These are phyloP conservation scores for Nannobrachium achirus DNA, from an alignment of 2,113 vertebrate species.

Conservation along the genomic window DNA sequence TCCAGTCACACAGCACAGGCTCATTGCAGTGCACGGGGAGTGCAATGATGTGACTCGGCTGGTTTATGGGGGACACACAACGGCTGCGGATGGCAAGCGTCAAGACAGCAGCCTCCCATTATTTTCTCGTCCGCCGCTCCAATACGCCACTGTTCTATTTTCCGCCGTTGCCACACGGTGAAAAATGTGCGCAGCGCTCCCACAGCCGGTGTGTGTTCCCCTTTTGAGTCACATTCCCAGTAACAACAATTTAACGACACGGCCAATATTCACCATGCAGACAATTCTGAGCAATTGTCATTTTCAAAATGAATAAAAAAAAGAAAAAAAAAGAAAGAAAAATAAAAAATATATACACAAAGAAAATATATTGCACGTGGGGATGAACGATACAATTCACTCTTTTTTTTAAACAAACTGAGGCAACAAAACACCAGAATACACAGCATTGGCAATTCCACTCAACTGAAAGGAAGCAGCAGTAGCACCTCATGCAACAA, in stretches of 20 bases:
- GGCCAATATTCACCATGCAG: conserved; percentile 59
- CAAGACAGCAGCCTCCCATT: too few relatives aligned
- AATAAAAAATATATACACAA: conserved; percentile 5
- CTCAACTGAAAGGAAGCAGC: conserved; percentile 40
- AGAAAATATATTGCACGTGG: conserved; percentile 11
- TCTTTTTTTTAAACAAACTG: background rate
- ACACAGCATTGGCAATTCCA: conserved; percentile 31
- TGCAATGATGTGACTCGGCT: background rate
- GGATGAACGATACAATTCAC: background rate
- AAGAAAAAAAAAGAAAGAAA: conserved; percentile 12
- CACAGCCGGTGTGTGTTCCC: too few relatives aligned
- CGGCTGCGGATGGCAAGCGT: too few relatives aligned
- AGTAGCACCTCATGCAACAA: conserved; percentile 65
- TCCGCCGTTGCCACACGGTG: too few relatives aligned
- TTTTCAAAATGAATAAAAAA: conserved; percentile 3
- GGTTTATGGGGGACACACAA: too few relatives aligned
- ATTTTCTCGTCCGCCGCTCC: too few relatives aligned
- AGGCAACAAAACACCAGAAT: conserved; percentile 22
- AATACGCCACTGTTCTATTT: too few relatives aligned
- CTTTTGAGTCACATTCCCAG: conserved; percentile 15
- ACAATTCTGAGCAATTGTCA: conserved; percentile 19
- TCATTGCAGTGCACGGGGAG: conserved; percentile 15
- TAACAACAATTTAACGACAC: background rate
- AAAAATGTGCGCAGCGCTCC: too few relatives aligned
- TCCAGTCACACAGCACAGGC: conserved; percentile 12